Evolutionary conservation across 2,113 vertebrate species (phyloP).

Genomic region (human (Homo sapiens)): DNA sequence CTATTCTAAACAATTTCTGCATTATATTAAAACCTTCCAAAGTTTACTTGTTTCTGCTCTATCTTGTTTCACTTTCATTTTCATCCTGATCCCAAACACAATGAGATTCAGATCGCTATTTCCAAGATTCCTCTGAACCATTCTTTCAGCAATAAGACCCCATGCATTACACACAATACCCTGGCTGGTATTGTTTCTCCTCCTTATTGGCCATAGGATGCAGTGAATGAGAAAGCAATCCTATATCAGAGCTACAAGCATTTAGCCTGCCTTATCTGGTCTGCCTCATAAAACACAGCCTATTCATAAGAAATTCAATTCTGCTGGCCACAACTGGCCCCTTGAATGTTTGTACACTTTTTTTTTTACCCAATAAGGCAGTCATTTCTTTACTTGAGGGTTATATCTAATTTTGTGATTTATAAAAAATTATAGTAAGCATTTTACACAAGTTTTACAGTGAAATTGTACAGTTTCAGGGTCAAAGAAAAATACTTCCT

Average conservation of each 20-base stretch:
- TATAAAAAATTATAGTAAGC: neutral
- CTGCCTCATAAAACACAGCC: neutral
- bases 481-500: conserved; percentile 9
- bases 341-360: conserved; percentile 7
- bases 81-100: conserved; percentile 55
- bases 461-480: neutral
- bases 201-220: neutral
- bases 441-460: neutral
- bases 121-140: conserved; percentile 39
- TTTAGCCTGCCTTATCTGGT: conserved; percentile 2
- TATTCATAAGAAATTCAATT: conserved; percentile 52
- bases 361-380: neutral
- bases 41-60: conserved; percentile 35
- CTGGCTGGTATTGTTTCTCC: conserved; percentile 15
- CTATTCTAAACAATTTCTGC: conserved; percentile 31
- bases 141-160: conserved; percentile 26
- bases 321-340: neutral
- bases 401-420: conserved; percentile 16
- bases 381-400: conserved; percentile 1
- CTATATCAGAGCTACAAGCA: neutral
- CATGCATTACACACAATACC: conserved; percentile 28
- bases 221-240: conserved; percentile 50
- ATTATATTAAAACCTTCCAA: conserved; percentile 51
- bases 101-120: conserved; percentile 31
- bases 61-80: conserved; percentile 67